Base-by-base conservation (phyloP, 2,888 invertebrate species). In the Cosmorhoe ocellata region DNA sequence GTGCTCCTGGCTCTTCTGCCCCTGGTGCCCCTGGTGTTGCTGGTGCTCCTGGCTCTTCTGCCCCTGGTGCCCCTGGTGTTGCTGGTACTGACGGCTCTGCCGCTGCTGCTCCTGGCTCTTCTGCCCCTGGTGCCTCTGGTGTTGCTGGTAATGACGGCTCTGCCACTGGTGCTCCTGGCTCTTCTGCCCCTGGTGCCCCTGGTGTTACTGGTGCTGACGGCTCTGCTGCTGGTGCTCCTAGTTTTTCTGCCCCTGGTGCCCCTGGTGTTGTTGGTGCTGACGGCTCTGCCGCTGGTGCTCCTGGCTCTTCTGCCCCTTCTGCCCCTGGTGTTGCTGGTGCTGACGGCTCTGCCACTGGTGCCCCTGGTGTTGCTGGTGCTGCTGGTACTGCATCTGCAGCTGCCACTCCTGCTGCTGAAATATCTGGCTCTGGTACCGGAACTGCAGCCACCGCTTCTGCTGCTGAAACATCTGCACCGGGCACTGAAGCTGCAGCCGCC, bases 251-350 rank as follows among this genome's bases (percentile, higher is more conserved):
- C 10, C 10, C 33, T 33, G 33, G 12, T n/a, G n/a, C 13, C 33
- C 3, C 33, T 6, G 11, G 3, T 5, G 6, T 14, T 24, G 28
- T n/a, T n/a, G 28, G n/a, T 28, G 28, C 28, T n/a, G 2, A 7
- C 24, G 18, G 33, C 5, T 12, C 18, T n/a, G 46, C 5, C 7
- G 4, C 3, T 4, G 33, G 14, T 33, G 4, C 33, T 4, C 7
- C 36, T 36, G 42, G 9, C 2, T 7, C 45, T 10, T 8, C 46
- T 30, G 43, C 28, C 10, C n/a, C 36, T 13, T 10, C 12, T 32
- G 9, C 30, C 10, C 0, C 46, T 33, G 33, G 24, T 14, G 24
- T 26, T 32, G 7, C 46, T n/a, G 34, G 44, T 12, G 18, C 51
- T 10, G 24, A 24, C 6, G 24, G 24, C 7, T 24, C 24, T 7